phyloP scores from a whole-genome alignment of 2,113 vertebrate genomes.

The Rhizomys pruinosus region DNA sequence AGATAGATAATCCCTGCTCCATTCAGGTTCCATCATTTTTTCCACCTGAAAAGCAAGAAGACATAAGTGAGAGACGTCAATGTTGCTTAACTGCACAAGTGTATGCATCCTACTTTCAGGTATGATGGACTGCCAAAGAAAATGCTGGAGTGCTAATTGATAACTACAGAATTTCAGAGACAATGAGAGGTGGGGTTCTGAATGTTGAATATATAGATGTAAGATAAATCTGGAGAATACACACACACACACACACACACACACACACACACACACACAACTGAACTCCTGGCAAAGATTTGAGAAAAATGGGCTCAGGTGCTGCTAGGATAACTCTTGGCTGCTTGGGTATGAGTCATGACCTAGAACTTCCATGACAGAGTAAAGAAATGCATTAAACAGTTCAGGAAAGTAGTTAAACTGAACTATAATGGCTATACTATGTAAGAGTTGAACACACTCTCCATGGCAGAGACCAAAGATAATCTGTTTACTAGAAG shows the following conservation, averaged over 20 bases:
- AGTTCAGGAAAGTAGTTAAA: neutral
- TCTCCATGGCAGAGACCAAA: neutral
- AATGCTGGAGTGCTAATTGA: neutral
- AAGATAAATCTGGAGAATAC: neutral
- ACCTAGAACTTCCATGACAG: neutral
- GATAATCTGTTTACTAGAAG: neutral
- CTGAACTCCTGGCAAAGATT: neutral
- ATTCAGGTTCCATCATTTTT: no score
- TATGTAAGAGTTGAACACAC: neutral
- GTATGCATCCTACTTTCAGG: neutral
- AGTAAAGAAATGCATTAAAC: neutral
- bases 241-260: no score
- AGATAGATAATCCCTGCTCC: no score
- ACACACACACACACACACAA: no score
- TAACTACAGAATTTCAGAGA: neutral
- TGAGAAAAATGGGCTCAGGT: neutral
- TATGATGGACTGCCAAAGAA: neutral
- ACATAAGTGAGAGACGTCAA: neutral
- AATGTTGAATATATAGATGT: neutral
- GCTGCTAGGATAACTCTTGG: neutral
- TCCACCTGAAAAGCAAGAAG: neutral
- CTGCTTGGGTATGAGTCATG: no score
- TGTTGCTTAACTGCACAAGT: neutral
- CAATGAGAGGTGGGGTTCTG: neutral
- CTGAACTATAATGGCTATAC: neutral